A percentile compares a stretch with the other conserved stretches of the same genome.
These are phyloP conservation scores for Physeter macrocephalus DNA, from an alignment of 2,113 vertebrate genomes.

Conservation along the genomic window DNA sequence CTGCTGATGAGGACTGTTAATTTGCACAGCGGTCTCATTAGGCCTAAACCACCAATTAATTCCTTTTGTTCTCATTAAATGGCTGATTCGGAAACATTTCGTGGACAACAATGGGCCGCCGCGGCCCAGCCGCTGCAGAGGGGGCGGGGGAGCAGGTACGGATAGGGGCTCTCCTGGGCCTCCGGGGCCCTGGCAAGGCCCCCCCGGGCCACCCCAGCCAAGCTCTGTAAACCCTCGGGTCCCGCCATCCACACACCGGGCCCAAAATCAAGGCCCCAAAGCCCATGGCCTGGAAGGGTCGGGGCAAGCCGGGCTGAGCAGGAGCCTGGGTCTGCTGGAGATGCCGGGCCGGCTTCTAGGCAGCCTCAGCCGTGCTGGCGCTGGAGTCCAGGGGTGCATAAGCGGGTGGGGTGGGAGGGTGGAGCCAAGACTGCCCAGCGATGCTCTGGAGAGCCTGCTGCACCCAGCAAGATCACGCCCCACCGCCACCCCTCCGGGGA, in stretches of 20 bases:
- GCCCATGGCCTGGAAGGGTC: background rate
- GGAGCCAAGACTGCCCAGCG: no score
- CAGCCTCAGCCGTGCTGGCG: background rate
- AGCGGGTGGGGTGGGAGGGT: background rate
- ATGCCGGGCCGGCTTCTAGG: slow-evolving; percentile 70
- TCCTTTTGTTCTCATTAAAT: slow-evolving; percentile 90
- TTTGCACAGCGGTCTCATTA: slow-evolving; percentile 91
- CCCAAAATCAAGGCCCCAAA: slow-evolving; percentile 57
- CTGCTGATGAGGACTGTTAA: slow-evolving; percentile 92
- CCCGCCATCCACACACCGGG: slow-evolving; percentile 25
- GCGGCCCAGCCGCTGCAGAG: slow-evolving; percentile 68
- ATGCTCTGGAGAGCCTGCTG: rapidly evolving
- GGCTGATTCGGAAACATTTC: slow-evolving; percentile 88
- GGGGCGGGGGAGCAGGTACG: slow-evolving; percentile 71
- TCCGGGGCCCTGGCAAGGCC: background rate
- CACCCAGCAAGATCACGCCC: background rate
- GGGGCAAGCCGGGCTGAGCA: slow-evolving; percentile 43
- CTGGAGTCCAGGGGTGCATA: rapidly evolving
- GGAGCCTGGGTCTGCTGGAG: slow-evolving; percentile 78
- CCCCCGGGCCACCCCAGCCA: rapidly evolving
- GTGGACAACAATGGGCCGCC: slow-evolving; percentile 79
- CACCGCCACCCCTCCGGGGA: rapidly evolving
- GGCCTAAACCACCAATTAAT: slow-evolving; percentile 92
- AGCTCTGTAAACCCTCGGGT: slow-evolving; percentile 73
- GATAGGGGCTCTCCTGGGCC: background rate